A percentile compares a stretch with the other conserved stretches of the same genome.
Evolutionary conservation across 64 coral and sea anemone species (phyloP).

Genomic region (Orbicella faveolata): DNA sequence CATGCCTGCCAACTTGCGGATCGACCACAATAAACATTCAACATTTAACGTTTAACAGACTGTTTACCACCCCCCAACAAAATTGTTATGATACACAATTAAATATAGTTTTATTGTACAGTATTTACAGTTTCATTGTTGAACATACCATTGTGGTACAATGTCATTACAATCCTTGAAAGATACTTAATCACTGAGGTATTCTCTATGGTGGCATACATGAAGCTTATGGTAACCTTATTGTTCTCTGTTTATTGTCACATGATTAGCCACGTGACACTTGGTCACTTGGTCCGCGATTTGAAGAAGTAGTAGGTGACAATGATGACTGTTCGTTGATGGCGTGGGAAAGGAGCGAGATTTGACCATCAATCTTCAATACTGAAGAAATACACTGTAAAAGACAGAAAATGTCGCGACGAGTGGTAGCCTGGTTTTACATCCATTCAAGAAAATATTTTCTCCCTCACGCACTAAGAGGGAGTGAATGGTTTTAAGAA

Average conservation of each 20-base stretch:
- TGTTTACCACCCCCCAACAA: not conserved
- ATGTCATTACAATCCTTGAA: constrained; percentile 18
- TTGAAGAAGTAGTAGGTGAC: too few relatives aligned
- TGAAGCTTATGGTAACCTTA: not conserved
- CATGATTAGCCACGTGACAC: not conserved
- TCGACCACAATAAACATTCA: too few relatives aligned
- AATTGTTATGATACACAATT: not conserved
- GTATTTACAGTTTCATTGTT: constrained; percentile 37
- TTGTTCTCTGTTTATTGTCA: not conserved
- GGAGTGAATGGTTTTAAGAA: not conserved
- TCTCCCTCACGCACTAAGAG: not conserved
- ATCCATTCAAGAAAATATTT: not conserved
- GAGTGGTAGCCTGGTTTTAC: not conserved
- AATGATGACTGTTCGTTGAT: too few relatives aligned
- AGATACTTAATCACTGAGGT: not conserved
- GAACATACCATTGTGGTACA: constrained; percentile 53
- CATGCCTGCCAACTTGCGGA: too few relatives aligned
- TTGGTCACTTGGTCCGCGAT: not conserved
- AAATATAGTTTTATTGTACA: constrained; percentile 10
- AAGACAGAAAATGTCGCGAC: not conserved
- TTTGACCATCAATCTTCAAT: not conserved
- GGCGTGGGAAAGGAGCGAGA: too few relatives aligned
- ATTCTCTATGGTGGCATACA: not conserved
- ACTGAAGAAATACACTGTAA: not conserved
- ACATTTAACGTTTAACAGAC: too few relatives aligned